Evolutionary conservation across 92 coral and sea anemone species (phyloP), one percentile per base, ranked within the genome.

Genomic region (Isaurus tuberculatus): DNA sequence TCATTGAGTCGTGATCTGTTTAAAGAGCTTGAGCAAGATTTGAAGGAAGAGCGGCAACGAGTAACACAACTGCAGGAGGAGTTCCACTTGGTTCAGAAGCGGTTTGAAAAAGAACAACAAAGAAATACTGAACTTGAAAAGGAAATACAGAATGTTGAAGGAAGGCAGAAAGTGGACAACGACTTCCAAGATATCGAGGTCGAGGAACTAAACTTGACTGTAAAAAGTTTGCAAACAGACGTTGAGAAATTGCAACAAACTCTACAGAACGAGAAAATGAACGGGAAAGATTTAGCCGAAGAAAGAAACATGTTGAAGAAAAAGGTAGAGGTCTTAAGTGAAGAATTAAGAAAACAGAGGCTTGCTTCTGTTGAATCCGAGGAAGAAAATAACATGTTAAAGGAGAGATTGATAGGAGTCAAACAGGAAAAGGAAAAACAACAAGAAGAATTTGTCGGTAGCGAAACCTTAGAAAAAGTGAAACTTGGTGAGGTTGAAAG

Each of bases 381-480:
- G 60, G 91, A 93, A 44, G 89, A 91, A 64, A 86, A 91, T 44
- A 82, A 66, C 55, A 51, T 86, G 75, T 57, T 91, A 73, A 89
- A 85, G 75, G 93, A 93, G 36, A 85, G 86, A 73, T 36, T 93
- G 42, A 46, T 84, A 5, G 87, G 82, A 30, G 67, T 93, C 36
- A 79, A 75, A 78, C 42, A 29, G 10, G 94, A 93, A 64, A 83
- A 89, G 26, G 90, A 86, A 26, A 44, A 91, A 22, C 94, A 91
- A 53, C 85, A 86, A 27, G 97, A 89, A 48, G 91, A 74, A 0
- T 86, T 75, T 9, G 74, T 93, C 33, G 74, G 83, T 32, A 84
- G 80, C 60, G 91, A 93, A 63, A 83, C 89, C 1, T 86, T 89
- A 16, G 93, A 89, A 26, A 91, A 93, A 78, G 73, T 89, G 6